A percentile compares a stretch with the other conserved stretches of the same genome.
These are phyloP conservation scores for Drosophila sordidula DNA, from an alignment of 2,888 invertebrate genomes.

Conservation along the genomic window DNA sequence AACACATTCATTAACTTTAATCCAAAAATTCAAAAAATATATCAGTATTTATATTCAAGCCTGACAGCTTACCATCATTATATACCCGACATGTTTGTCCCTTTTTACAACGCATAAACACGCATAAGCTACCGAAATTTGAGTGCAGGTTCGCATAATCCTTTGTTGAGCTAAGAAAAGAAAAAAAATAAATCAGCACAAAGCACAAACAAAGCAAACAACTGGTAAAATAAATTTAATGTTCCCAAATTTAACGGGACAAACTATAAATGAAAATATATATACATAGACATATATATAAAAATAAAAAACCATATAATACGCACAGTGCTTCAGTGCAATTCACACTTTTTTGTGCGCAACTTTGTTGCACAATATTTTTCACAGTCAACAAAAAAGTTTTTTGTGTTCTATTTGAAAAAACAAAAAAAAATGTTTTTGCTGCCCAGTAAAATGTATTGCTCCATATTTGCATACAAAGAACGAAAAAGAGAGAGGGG, in stretches of 20 bases:
- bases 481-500: neutral
- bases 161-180: slow-evolving; percentile 12
- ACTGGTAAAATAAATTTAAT: slow-evolving; percentile 36
- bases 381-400: slow-evolving; percentile 58
- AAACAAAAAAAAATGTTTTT: slow-evolving; percentile 6
- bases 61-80: neutral
- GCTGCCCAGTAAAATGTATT: slow-evolving; percentile 23
- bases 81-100: neutral
- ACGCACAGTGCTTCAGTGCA: slow-evolving; percentile 28
- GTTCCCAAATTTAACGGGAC: slow-evolving; percentile 34
- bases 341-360: slow-evolving; percentile 55
- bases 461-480: slow-evolving; percentile 29
- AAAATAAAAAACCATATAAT: slow-evolving; percentile 33
- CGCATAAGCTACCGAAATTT: slow-evolving; percentile 8
- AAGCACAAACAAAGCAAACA: slow-evolving; percentile 23
- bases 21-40: no score
- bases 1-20: no score
- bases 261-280: slow-evolving; percentile 15
- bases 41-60: no score
- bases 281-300: neutral
- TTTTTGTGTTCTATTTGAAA: slow-evolving; percentile 26
- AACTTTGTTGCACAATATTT: slow-evolving; percentile 54
- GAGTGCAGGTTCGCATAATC: slow-evolving; percentile 7
- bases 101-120: neutral
- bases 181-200: slow-evolving; percentile 24